A percentile compares a stretch with the other conserved stretches of the same genome.
Conservation (phyloP, 2,797 vertebrate species). For the Heterohyrax brucei region DNA sequence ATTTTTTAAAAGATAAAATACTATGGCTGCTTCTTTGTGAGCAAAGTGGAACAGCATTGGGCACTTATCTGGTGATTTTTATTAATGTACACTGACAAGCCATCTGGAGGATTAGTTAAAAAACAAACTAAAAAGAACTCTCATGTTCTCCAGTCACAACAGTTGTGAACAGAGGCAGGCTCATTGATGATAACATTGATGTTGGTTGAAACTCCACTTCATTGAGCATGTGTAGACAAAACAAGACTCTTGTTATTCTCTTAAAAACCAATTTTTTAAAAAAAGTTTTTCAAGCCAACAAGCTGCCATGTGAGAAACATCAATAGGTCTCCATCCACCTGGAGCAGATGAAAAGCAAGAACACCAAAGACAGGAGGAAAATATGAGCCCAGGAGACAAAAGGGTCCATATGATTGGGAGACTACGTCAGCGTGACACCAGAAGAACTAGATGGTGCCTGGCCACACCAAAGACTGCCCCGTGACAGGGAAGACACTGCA, state of each 20-base stretch:
- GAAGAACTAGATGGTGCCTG: too few species aligned
- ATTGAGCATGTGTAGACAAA: neutral
- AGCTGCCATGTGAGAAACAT: too few species aligned
- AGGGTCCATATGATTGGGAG: too few species aligned
- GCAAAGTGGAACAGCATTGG: conserved; percentile 56
- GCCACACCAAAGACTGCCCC: too few species aligned
- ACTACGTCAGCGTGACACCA: too few species aligned
- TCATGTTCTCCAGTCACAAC: conserved; percentile 20
- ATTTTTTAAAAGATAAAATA: conserved; percentile 73
- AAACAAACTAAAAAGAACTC: conserved; percentile 53
- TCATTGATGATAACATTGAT: conserved; percentile 19
- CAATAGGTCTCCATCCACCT: too few species aligned
- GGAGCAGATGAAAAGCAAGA: too few species aligned
- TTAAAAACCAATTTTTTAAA: conserved; percentile 11
- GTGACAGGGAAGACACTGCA: too few species aligned
- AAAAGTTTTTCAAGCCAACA: neutral
- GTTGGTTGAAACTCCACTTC: neutral
- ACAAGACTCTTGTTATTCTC: neutral
- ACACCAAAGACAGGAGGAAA: too few species aligned
- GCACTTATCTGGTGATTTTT: conserved; percentile 77
- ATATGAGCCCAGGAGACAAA: too few species aligned
- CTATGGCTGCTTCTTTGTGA: conserved; percentile 69
- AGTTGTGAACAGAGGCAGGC: conserved; percentile 15
- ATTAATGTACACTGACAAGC: conserved; percentile 78
- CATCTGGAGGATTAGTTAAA: conserved; percentile 78